Conservation (phyloP, 2,113 vertebrate genomes). For the Platichthys stellatus region DNA sequence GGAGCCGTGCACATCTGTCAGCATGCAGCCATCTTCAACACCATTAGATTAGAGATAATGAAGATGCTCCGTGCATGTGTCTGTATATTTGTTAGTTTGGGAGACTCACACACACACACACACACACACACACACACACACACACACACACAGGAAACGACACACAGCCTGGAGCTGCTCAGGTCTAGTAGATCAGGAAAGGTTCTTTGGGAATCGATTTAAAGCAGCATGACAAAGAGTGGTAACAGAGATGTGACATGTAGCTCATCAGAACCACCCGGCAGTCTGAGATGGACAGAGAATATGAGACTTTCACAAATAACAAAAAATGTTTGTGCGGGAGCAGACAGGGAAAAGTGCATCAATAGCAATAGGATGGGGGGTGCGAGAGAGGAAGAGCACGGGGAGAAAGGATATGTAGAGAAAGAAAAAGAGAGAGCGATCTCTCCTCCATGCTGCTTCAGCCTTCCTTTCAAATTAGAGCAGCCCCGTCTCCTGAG, state of each 20-base stretch:
- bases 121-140: constrained; percentile 5
- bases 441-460: constrained; percentile 67
- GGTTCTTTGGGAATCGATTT: constrained; percentile 66
- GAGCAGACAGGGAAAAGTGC: constrained; percentile 39
- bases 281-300: constrained; percentile 29
- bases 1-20: constrained; percentile 79
- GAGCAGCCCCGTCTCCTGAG: constrained; percentile 75
- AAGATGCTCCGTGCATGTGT: constrained; percentile 69
- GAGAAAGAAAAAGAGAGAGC: constrained; percentile 53
- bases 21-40: constrained; percentile 70
- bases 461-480: constrained; percentile 82
- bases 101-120: constrained; percentile 6
- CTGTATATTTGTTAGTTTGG: constrained; percentile 63
- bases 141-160: background rate
- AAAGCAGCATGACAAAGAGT: constrained; percentile 62
- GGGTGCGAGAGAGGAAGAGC: constrained; percentile 13
- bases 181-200: constrained; percentile 65
- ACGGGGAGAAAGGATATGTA: constrained; percentile 45
- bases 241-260: constrained; percentile 51
- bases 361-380: constrained; percentile 38
- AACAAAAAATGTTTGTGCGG: constrained; percentile 45
- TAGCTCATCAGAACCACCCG: constrained; percentile 30
- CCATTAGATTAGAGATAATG: constrained; percentile 80
- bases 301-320: constrained; percentile 40
- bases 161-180: constrained; percentile 50